Conservation (phyloP, 2,888 invertebrate genomes). For the Eupithecia abbreviata region DNA sequence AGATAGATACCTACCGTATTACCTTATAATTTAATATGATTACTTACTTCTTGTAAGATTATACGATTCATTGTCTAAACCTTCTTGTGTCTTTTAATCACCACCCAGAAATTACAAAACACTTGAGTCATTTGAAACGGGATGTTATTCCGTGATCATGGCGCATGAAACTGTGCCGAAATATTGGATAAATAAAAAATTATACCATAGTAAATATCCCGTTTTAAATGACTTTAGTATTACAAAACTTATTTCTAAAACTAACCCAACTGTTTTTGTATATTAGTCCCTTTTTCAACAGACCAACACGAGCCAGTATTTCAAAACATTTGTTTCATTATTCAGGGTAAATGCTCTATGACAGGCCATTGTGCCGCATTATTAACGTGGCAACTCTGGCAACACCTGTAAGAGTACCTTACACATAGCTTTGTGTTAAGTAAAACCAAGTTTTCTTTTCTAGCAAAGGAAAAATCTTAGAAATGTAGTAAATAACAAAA, state of each 20-base stretch:
- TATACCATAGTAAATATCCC: no score
- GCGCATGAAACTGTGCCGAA: no score
- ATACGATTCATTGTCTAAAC: no score
- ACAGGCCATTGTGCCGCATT: conserved; percentile 19
- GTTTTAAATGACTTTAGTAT: no score
- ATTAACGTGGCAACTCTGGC: conserved; percentile 16
- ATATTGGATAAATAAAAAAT: no score
- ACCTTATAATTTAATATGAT: no score
- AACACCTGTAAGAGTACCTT: background rate
- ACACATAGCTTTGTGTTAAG: background rate
- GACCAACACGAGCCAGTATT: background rate
- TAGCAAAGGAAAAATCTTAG: background rate
- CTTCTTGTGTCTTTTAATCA: no score
- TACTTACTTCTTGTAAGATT: no score
- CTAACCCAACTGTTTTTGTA: background rate
- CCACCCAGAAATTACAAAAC: no score
- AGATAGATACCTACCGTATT: no score
- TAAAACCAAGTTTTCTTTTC: background rate
- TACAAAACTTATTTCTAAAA: background rate
- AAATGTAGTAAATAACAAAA: background rate
- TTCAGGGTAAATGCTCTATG: conserved; percentile 13
- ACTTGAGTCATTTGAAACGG: no score
- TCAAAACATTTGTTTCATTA: conserved; percentile 9
- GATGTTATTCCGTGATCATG: no score
- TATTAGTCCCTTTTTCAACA: background rate